These are phyloP conservation scores for Bergia puertoricense DNA, from an alignment of 92 coral and sea anemone species.

Conservation along the genomic window DNA sequence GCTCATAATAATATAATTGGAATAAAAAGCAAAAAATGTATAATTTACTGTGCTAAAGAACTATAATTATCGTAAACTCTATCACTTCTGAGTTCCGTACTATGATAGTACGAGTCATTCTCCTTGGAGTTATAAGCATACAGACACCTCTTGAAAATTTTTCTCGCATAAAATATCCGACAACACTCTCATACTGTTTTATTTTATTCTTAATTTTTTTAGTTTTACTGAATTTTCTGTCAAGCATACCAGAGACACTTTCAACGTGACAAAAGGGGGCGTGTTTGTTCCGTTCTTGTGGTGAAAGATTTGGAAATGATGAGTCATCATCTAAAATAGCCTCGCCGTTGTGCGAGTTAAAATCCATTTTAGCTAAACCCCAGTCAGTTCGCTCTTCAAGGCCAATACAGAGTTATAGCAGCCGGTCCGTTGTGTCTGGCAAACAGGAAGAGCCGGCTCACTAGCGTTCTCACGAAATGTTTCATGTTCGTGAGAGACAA, in stretches of 20 bases:
- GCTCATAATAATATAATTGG: background rate
- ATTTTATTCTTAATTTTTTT: no score
- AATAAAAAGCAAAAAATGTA: background rate
- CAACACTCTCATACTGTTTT: background rate
- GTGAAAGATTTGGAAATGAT: background rate
- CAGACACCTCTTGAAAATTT: background rate
- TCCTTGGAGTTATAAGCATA: background rate
- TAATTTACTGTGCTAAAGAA: background rate
- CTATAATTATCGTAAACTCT: no score
- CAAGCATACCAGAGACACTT: background rate
- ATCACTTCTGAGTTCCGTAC: no score
- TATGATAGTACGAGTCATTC: no score
- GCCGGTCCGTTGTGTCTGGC: conserved; percentile 42
- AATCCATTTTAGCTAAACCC: conserved; percentile 2
- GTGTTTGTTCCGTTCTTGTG: conserved; percentile 12
- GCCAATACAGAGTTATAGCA: conserved; percentile 31
- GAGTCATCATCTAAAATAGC: conserved; percentile 1
- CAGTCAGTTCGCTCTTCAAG: conserved; percentile 14
- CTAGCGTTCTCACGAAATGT: conserved; percentile 31
- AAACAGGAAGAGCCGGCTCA: conserved; percentile 23
- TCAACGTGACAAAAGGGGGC: conserved; percentile 8
- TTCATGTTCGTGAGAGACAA: conserved; percentile 20
- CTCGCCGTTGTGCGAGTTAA: conserved; percentile 1
- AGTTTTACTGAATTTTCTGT: no score
- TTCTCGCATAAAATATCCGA: background rate